phyloP scores from a whole-genome alignment of 2,797 vertebrate species.

The Pipistrellus nathusii region DNA sequence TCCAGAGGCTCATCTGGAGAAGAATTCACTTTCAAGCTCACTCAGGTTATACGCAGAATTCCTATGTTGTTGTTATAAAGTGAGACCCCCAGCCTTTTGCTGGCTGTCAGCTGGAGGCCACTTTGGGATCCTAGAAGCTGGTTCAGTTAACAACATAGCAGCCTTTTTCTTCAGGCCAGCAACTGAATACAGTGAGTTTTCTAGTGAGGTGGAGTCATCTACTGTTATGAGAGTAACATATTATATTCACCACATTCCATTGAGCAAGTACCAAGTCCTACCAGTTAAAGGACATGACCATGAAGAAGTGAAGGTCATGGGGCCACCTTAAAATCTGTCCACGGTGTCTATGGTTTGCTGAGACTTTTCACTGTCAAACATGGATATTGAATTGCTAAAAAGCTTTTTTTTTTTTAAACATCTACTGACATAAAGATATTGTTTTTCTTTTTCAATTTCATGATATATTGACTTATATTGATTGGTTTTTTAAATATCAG shows the following conservation, averaged over 20 bases:
- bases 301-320: neutral
- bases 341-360: neutral
- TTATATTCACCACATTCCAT: neutral
- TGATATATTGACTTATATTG: neutral
- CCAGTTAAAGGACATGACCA: neutral
- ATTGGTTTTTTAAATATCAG: neutral
- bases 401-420: neutral
- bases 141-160: neutral
- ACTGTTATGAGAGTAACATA: neutral
- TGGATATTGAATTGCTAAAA: neutral
- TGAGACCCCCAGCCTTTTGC: neutral
- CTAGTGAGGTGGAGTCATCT: neutral
- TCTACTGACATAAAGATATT: neutral
- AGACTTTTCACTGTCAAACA: neutral
- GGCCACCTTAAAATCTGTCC: neutral
- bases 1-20: neutral
- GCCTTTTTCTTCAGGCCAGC: neutral
- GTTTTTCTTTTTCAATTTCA: neutral
- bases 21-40: neutral
- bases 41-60: neutral
- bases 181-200: neutral
- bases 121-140: neutral
- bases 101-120: neutral
- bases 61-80: neutral
- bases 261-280: neutral